Evolutionary conservation across 2,113 vertebrate species (phyloP), one percentile per base, ranked within the genome.

Genomic region (Cheilinus undulatus): DNA sequence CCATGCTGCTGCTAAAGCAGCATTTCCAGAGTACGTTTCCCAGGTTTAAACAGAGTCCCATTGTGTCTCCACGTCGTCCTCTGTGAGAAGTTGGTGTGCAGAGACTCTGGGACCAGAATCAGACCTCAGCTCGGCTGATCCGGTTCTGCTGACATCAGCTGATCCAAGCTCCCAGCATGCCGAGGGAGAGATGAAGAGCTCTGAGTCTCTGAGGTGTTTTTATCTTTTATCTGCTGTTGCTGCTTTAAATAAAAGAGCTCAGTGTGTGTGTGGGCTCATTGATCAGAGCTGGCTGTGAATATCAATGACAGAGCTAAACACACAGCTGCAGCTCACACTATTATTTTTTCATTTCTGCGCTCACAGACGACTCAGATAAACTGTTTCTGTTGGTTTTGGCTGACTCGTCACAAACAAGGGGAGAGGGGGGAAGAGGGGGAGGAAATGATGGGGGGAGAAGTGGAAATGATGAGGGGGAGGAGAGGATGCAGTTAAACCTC

Each of bases 231-330:
- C 26, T 32, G 38, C 36, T 53, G n/a, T n/a, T n/a, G 40, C 40
- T 42, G 40, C 40, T 42, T 42, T 42, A 17, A 42, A 42, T 82
- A 69, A 73, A 68, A 64, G 52, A 53, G 38, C 24, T 69, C 60
- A 14, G 49, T 49, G 19, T 20, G 58, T 61, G 57, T 26, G 19
- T 23, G 46, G 36, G 58, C 43, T 88, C 89, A 90, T 91, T 91
- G 85, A 81, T 90, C 88, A 72, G 82, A 87, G 86, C 85, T 62
- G 73, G 83, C 76, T 70, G 54, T 51, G 85, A 91, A n/a, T n/a
- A n/a, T 90, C 89, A 89, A 91, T 90, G 86, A 86, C n/a, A n/a
- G n/a, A 78, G 78, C 82, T 58, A 64, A 50, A 79, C 79, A 80
- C 80, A n/a, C 42, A 45, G n/a, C n/a, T n/a, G n/a, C n/a, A n/a